Base-by-base conservation (phyloP, 2,797 vertebrate species). In the Coracias cyanogaster region DNA sequence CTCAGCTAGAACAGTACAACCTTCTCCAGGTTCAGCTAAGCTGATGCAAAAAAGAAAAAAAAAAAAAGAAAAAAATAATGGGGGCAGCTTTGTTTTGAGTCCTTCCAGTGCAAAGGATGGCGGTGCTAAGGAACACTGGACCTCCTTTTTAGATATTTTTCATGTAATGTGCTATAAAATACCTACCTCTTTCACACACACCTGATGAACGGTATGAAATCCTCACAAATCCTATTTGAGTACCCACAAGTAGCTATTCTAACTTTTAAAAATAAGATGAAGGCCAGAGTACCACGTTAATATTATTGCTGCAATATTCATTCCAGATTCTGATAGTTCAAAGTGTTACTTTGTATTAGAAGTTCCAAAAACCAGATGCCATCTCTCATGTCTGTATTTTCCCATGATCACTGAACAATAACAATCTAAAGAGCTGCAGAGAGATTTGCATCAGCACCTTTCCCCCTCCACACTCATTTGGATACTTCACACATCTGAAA, bases 391-490 rank as follows among this genome's bases (percentile, higher is more conserved):
- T 79, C 45, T 31, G 1, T 22, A 26, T 57, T 14, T 79, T 76
- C 66, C 61, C 12, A 1, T 51, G 69, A 72, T 39, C 5, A 8
- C 52, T 52, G 37, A 83, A 48, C 37, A 60, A 4, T 46, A 67
- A 18, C 10, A 15, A 14, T 18, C n/a, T 52, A 3, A 8, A 19
- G 43, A 76, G 76, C 55, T 82, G 29, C 15, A 22, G 29, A n/a
- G 22, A 3, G 28, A 15, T 10, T 54, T 87, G 19, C 72, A 29
- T 4, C 28, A 19, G 61, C 54, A 79, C 10, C 37, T 72, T 52
- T 17, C 15, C 4, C 4, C 2, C 3, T 7, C 4, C 7, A 1
- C 24, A 46, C 29, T 9, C 14, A 0, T 31, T 62, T 1, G 9
- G 71, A 20, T 29, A 39, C 51, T 55, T 85, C 12, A 37, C 13